Base-by-base conservation (phyloP, 2,797 vertebrate species). In the Moxostoma hubbsi region DNA sequence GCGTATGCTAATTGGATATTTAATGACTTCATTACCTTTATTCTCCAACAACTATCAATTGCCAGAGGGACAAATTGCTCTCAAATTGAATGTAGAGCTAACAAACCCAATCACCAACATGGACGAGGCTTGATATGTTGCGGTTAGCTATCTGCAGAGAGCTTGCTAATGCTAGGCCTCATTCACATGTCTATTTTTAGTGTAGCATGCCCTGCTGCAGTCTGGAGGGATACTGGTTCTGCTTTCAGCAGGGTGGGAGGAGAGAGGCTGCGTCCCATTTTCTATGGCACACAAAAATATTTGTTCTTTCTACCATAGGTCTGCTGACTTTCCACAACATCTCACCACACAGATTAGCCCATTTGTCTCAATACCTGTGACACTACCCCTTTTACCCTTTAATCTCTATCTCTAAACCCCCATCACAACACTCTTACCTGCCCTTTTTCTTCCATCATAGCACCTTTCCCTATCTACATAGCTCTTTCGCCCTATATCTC, bases 121-220 rank as follows among this genome's bases (percentile, higher is more conserved):
- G 53, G 65, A 62, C 10, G 9, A 50, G 64, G 11, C 6, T 50
- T 18, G 76, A 51, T 50, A 16, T 53, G 54, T n/a, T 73, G 50
- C 24, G 6, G 71, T 62, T 72, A 36, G 61, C 59, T 79, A 64
- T 81, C 81, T 75, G 75, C 68, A 82, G 78, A 59, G 66, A 54
- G n/a, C 65, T 51, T 47, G 69, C 76, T 77, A 81, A 77, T 43
- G 54, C 79, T 80, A 85, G 76, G 80, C 70, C 65, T 69, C 65
- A 51, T 75, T 77, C 66, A 68, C 51, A 46, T 6, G 10, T 58
- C 76, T 86, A 86, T 84, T 82, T 85, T 77, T 86, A 86, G 86
- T 13, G 4, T 13, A 13, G 12, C 18, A 18, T 69, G 77, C 18
- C 68, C 75, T 73, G 79, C 81, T 67, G 81, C 79, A 85, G 82